Evolutionary conservation across 2,113 vertebrate genomes (phyloP), one percentile per base, ranked within the genome.

Genomic region (Piprites chloris): DNA sequence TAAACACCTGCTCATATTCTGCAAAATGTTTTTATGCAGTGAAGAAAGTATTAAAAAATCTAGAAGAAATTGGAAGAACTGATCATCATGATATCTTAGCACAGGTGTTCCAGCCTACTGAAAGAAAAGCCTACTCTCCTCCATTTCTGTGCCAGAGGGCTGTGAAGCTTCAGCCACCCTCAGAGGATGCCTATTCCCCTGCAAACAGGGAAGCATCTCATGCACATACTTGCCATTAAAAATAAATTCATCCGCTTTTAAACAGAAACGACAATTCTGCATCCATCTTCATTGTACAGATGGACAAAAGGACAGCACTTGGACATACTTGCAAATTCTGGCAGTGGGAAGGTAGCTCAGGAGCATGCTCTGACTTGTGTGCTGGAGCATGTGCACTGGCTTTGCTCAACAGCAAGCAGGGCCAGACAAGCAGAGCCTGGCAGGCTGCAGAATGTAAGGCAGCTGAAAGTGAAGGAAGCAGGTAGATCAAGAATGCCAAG

Each of bases 341-440:
- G 58, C 21, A 39, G 46, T 17, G 19, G 65, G 37, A 90, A 78
- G 42, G 71, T 39, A 56, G 47, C 26, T 78, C 66, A 62, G 83
- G 47, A 83, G 26, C 35, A 37, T 9, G 15, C 22, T 21, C 42
- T 18, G 17, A 53, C 44, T 39, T 22, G 11, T 9, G 41, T 76
- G 35, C 39, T 3, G 6, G 6, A 50, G 30, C 30, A 42, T 0
- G 27, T 27, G 61, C 53, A 39, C 30, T 4, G 46, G 68, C 55
- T 89, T 69, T 77, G 68, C 59, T 44, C 27, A 37, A 56, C 50
- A 74, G 50, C 77, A 78, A 71, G 28, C 14, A 39, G 1, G 7
- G 50, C 26, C 46, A 52, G 23, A 22, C 1, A 41, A 74, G 82
- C 24, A 37, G n/a, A 87, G 65, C 24, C 2, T 0, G 0, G 59